Conservation (phyloP, 2,888 invertebrate genomes). For the Ectemnius lituratus region DNA sequence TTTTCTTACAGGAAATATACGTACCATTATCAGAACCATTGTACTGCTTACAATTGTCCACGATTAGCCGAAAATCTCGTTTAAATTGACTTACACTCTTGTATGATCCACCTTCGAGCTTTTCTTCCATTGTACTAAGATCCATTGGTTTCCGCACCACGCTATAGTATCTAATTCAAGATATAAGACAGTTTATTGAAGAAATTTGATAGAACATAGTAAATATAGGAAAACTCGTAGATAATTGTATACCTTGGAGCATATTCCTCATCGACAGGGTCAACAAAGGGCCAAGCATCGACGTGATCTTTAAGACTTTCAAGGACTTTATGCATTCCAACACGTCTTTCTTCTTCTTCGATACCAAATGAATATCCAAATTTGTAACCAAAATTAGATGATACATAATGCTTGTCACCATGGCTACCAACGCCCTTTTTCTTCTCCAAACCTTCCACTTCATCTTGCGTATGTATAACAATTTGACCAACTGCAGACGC, state of each 20-base stretch:
- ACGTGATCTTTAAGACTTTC: constrained; percentile 92
- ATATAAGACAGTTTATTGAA: background rate
- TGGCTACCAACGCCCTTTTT: constrained; percentile 69
- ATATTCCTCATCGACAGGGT: constrained; percentile 95
- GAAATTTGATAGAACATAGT: background rate
- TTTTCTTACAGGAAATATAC: constrained; percentile 45
- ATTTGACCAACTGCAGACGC: constrained; percentile 92
- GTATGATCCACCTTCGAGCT: constrained; percentile 90
- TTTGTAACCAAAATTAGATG: constrained; percentile 69
- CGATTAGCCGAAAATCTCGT: constrained; percentile 93
- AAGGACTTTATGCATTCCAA: constrained; percentile 94
- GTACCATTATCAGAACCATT: constrained; percentile 96
- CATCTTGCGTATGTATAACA: constrained; percentile 82
- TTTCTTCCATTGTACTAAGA: constrained; percentile 91
- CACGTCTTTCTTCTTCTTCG: constrained; percentile 89
- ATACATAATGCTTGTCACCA: constrained; percentile 66
- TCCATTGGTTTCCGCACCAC: constrained; percentile 89
- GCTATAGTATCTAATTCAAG: constrained; percentile 79
- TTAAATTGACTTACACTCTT: constrained; percentile 89
- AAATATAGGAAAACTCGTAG: constrained; percentile 7
- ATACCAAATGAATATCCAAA: constrained; percentile 73
- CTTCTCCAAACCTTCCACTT: constrained; percentile 62
- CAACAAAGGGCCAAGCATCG: constrained; percentile 96
- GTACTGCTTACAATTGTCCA: constrained; percentile 94
- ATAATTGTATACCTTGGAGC: constrained; percentile 85